Base-by-base conservation (phyloP, 1,140 invertebrate species). In the Coboldia fuscipes region DNA sequence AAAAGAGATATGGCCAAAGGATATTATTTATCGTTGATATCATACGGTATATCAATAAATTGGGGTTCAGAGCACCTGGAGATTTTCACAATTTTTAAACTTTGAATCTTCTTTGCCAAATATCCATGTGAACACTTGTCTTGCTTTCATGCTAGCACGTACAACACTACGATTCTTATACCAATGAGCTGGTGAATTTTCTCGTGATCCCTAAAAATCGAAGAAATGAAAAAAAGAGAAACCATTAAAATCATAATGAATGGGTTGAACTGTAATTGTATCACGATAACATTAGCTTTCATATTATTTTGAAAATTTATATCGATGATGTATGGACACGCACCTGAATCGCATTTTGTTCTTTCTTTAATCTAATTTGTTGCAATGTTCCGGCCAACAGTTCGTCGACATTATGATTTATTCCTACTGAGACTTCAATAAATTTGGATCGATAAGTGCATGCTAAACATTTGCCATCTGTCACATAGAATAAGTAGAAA, bases 321-420 rank as follows among this genome's bases (percentile, higher is more conserved):
- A 7, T 23, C 6, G 12, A 23, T 23, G 6, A 12, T 7, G 38
- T 47, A 14, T 43, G 44, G n/a, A 41, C 43, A 13, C 56, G 45
- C 37, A 65, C 62, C 31, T 65, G 57, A 24, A 54, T 43, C 43
- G 69, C 65, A 38, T 67, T 63, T 35, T 75, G 70, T 41, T 68
- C 66, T 41, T 66, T 65, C 51, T 81, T 81, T 32, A 85, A 54
- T 12, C 79, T 61, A 35, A 86, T 85, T 55, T 86, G 83, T 43
- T 72, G 79, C 22, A 83, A 60, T 27, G 77, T 70, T 5, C 77
- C 76, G 10, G 85, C 82, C 4, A 88, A 61, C 0, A 88, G 64
- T 42, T 86, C 80, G 56, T 88, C 82, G 16, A 85, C 80, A 45
- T 86, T 85, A 59, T 86, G 81, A 58, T 84, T 86, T 45, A 89